A percentile compares a stretch with the other conserved stretches of the same genome.
phyloP scores from a whole-genome alignment of 2,797 vertebrate species.

The Helostoma temminkii region DNA sequence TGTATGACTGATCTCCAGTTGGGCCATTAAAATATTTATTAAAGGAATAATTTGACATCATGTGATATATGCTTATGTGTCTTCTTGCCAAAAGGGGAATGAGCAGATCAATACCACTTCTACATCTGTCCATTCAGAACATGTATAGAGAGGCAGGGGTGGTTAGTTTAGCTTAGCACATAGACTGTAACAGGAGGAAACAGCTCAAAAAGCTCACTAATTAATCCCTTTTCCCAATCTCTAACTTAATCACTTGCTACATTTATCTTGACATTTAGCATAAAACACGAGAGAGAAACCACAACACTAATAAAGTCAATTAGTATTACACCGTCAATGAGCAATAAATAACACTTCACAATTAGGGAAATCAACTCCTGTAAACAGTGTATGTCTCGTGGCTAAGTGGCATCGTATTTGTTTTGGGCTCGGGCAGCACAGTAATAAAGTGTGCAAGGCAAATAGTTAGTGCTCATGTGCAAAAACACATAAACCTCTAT shows the following conservation, averaged over 20 bases:
- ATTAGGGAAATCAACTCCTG: not conserved
- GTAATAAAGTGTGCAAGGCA: not conserved
- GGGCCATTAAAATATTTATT: not conserved
- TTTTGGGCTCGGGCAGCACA: slow-evolving; percentile 7
- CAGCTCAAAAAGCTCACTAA: not conserved
- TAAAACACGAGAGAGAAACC: not conserved
- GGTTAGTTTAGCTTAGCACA: slow-evolving; percentile 5
- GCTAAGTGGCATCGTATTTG: not conserved
- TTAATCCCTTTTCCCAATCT: not conserved
- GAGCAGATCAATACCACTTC: not conserved
- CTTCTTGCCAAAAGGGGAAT: not conserved
- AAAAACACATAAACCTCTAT: slow-evolving; percentile 23
- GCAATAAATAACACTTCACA: slow-evolving; percentile 1
- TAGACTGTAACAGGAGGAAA: too few species aligned
- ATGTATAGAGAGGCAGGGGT: not conserved
- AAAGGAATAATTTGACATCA: not conserved
- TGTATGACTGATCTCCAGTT: not conserved
- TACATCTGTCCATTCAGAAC: not conserved
- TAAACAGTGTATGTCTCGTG: not conserved
- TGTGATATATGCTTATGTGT: not conserved
- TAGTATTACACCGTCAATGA: not conserved
- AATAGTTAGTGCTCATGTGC: slow-evolving; percentile 6
- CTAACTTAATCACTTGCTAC: not conserved
- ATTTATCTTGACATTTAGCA: not conserved
- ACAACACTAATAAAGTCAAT: not conserved